These are phyloP conservation scores for Ia io DNA, from an alignment of 2,113 vertebrate genomes.

Conservation along the genomic window DNA sequence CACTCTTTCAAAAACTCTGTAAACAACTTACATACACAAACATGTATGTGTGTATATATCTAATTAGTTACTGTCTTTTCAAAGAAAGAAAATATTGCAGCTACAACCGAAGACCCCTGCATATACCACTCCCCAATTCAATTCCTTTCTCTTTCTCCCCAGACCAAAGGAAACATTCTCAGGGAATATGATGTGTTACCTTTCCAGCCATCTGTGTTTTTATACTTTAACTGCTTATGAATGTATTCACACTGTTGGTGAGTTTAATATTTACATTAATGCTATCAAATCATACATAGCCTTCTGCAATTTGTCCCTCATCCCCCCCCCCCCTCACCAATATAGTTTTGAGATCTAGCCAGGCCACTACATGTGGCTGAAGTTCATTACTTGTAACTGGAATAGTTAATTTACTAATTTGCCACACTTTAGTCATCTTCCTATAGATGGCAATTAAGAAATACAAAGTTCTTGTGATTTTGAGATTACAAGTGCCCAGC, in stretches of 20 bases:
- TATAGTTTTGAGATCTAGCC: not conserved
- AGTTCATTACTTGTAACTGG: not conserved
- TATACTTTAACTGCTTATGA: not conserved
- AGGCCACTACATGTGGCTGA: not conserved
- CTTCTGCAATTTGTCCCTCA: not conserved
- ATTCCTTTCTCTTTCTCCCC: not conserved
- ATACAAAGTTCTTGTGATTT: not conserved
- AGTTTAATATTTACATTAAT: not conserved
- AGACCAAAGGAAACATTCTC: not conserved
- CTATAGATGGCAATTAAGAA: not conserved
- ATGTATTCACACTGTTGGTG: not conserved
- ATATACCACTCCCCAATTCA: not conserved
- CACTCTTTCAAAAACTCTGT: not conserved
- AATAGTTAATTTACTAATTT: not conserved
- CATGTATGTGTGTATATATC: no score
- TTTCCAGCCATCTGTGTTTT: not conserved
- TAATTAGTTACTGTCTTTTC: not conserved
- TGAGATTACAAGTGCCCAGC: not conserved
- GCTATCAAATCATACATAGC: not conserved
- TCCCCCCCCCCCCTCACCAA: not conserved
- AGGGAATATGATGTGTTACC: not conserved
- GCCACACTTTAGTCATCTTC: not conserved
- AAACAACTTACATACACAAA: not conserved
- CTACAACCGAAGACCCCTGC: not conserved
- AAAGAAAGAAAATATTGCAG: not conserved